phyloP scores from a whole-genome alignment of 1,140 invertebrate species.

The Pseudomyrmex dendroicus region DNA sequence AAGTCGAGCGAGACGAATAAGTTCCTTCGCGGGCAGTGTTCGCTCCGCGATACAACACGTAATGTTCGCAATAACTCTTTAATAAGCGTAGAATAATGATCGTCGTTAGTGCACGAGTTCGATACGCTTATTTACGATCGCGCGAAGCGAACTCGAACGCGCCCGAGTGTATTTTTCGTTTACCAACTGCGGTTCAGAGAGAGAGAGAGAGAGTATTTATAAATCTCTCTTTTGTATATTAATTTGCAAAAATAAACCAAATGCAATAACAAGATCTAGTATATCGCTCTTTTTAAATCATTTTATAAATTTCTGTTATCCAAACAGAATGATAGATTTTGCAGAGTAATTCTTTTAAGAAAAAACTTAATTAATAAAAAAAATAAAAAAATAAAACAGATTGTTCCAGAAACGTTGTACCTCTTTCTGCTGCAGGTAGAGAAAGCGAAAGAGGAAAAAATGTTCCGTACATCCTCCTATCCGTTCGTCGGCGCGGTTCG shows the following conservation, averaged over 20 bases:
- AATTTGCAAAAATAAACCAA: too few relatives aligned
- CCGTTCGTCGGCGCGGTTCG: background rate
- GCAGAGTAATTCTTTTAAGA: background rate
- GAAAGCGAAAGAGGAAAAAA: constrained; percentile 31
- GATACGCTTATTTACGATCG: constrained; percentile 66
- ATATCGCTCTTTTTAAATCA: too few relatives aligned
- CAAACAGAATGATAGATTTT: background rate
- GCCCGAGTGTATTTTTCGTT: constrained; percentile 29
- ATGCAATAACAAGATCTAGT: too few relatives aligned
- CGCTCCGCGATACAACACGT: constrained; percentile 9
- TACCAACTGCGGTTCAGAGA: background rate
- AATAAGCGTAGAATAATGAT: constrained; percentile 70
- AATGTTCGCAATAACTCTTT: constrained; percentile 63
- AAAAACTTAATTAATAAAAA: background rate
- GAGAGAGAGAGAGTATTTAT: too few relatives aligned
- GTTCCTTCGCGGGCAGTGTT: constrained; percentile 5
- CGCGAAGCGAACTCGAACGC: constrained; percentile 34
- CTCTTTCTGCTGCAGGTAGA: constrained; percentile 48
- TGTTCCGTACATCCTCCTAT: constrained; percentile 21
- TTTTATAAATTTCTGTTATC: background rate
- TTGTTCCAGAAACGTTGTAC: constrained; percentile 15
- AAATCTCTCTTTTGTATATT: background rate
- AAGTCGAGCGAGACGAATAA: constrained; percentile 13
- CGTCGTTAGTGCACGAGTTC: constrained; percentile 57
- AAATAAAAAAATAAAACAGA: background rate